Percentiles rank a stretch among this genome's conserved stretches.
Conservation (phyloP, 2,113 vertebrate species). For the Ramphastos sulfuratus region DNA sequence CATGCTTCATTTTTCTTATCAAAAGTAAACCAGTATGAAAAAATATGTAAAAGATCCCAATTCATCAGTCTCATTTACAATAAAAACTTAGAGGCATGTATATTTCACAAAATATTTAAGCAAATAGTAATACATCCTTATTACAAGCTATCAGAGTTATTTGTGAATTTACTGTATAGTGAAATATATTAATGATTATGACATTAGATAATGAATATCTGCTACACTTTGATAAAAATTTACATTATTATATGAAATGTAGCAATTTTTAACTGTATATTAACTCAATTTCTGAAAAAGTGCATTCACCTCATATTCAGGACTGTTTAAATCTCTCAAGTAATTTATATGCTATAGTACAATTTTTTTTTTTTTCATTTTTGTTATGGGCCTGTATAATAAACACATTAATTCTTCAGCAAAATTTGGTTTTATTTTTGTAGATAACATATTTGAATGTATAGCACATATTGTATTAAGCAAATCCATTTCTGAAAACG, state of each 20-base stretch:
- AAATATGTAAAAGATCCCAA: neutral
- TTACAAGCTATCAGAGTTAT: neutral
- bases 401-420: neutral
- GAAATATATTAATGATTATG: neutral
- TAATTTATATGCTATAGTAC: neutral
- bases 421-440: neutral
- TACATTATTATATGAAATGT: neutral
- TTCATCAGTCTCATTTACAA: neutral
- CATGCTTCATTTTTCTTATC: neutral
- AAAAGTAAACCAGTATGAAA: neutral
- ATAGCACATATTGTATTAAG: neutral
- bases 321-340: neutral
- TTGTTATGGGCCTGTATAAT: neutral
- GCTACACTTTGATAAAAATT: neutral
- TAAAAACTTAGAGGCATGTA: neutral
- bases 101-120: neutral
- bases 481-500: neutral
- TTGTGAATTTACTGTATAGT: neutral
- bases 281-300: neutral
- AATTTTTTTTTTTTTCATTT: neutral
- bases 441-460: neutral
- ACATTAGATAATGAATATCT: neutral
- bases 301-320: neutral
- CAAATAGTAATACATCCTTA: neutral
- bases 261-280: neutral